Percentiles rank a stretch among this genome's conserved stretches.
These are phyloP conservation scores for Oligia latruncula DNA, from an alignment of 2,888 invertebrate species.

Conservation along the genomic window DNA sequence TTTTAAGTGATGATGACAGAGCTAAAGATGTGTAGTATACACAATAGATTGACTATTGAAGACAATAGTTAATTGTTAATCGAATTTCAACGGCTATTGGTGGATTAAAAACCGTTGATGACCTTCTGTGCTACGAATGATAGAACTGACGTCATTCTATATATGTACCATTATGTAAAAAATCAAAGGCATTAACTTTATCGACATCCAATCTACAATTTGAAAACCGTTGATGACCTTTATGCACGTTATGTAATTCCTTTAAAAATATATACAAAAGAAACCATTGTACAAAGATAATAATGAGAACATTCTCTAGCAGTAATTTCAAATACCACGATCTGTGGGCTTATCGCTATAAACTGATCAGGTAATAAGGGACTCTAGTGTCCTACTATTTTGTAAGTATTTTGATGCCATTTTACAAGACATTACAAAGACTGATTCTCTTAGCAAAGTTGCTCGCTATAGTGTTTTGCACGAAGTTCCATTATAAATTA, in stretches of 20 bases:
- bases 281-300: conserved; percentile 58
- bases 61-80: conserved; percentile 48
- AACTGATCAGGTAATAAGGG: conserved; percentile 60
- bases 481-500: conserved; percentile 27
- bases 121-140: conserved; percentile 10
- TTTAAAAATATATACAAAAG: conserved; percentile 52
- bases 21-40: neutral
- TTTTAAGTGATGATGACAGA: conserved; percentile 2
- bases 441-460: conserved; percentile 1
- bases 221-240: too few species aligned
- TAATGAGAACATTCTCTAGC: conserved; percentile 63
- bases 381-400: conserved; percentile 52
- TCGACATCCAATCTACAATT: conserved; percentile 41
- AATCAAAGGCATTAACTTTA: conserved; percentile 34
- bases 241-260: conserved; percentile 51
- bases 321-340: conserved; percentile 59
- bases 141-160: conserved; percentile 23
- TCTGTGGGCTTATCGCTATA: conserved; percentile 55
- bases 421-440: conserved; percentile 32
- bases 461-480: conserved; percentile 3
- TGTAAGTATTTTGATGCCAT: conserved; percentile 43
- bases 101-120: conserved; percentile 1
- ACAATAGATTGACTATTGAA: conserved; percentile 23
- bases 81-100: conserved; percentile 23
- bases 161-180: conserved; percentile 20